Evolutionary conservation across 2,797 vertebrate genomes (phyloP), one percentile per base, ranked within the genome.

Genomic region (Cyprinodon diabolis): DNA sequence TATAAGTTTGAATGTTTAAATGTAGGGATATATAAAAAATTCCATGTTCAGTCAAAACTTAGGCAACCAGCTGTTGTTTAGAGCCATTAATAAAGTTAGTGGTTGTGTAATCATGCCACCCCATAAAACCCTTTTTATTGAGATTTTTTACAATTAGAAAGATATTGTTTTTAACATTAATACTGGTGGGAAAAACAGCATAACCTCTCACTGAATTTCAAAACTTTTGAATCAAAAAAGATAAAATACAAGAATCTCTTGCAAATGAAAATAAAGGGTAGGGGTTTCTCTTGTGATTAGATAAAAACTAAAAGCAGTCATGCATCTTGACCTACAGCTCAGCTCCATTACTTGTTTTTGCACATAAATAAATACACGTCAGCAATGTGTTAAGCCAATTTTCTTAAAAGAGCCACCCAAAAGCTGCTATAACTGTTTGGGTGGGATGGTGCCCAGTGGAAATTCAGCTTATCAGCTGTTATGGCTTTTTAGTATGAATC

Each of bases 401-500:
- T 43, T 65, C 21, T 14, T 45, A 14, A 23, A 23, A 23, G 40
- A 65, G 40, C 60, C 37, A 6, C 21, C 19, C 37, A 21, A 2
- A 40, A 23, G 62, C 40, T 65, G 40, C 62, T 65, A 45, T 15
- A 65, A 65, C 62, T 65, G 62, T 45, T n/a, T 65, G 40, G 37
- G 45, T 23, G 11, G 62, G 62, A 65, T 57, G 60, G 43, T 19
- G 23, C 15, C 52, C 72, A 65, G 49, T 60, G 62, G 1, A 76
- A 48, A 11, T 43, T 73, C 48, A 49, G 71, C 49, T 45, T 37
- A 84, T 75, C 47, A 68, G 51, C 45, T 37, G 37, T 47, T 69
- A 25, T 69, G 40, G 70, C 84, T 74, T 54, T 56, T 40, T 68
- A 19, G 19, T 43, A 60, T 82, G 55, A 84, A 69, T 80, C 40